Conservation (phyloP, 2,113 vertebrate species). For the Emydocephalus ijimae region DNA sequence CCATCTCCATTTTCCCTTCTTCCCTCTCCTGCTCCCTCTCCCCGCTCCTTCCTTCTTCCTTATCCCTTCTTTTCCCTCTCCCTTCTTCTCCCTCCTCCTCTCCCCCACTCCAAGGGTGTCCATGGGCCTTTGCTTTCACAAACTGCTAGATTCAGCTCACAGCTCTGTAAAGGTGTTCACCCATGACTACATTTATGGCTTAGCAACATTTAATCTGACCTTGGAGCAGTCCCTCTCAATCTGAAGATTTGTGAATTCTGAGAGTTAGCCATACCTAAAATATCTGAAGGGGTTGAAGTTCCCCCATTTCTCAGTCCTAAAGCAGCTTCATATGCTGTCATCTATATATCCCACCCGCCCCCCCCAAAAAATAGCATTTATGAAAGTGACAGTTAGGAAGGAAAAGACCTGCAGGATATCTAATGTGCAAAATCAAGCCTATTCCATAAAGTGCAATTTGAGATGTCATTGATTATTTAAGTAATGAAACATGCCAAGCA, state of each 20-base stretch:
- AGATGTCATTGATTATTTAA: conserved; percentile 18
- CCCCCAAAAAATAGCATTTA: neutral
- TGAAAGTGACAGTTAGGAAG: neutral
- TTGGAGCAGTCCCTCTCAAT: neutral
- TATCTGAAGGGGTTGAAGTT: neutral
- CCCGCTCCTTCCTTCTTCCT: neutral
- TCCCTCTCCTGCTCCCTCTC: neutral
- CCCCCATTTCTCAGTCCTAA: neutral
- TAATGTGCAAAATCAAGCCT: conserved; percentile 2
- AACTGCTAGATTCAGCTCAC: neutral
- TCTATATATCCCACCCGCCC: neutral
- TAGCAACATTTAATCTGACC: neutral
- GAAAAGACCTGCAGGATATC: neutral
- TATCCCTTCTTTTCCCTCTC: neutral
- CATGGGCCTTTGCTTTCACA: neutral
- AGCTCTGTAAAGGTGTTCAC: neutral
- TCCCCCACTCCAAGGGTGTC: neutral
- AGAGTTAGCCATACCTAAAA: neutral
- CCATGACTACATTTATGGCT: neutral
- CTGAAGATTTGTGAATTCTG: neutral
- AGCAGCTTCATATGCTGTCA: neutral
- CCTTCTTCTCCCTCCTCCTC: too few relatives aligned
- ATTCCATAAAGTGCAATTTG: conserved; percentile 1
- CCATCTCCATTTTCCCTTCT: accelerated
- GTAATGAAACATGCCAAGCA: neutral